Evolutionary conservation across 2,797 vertebrate species (phyloP), one percentile per base, ranked within the genome.

Genomic region (Bovichtus diacanthus): DNA sequence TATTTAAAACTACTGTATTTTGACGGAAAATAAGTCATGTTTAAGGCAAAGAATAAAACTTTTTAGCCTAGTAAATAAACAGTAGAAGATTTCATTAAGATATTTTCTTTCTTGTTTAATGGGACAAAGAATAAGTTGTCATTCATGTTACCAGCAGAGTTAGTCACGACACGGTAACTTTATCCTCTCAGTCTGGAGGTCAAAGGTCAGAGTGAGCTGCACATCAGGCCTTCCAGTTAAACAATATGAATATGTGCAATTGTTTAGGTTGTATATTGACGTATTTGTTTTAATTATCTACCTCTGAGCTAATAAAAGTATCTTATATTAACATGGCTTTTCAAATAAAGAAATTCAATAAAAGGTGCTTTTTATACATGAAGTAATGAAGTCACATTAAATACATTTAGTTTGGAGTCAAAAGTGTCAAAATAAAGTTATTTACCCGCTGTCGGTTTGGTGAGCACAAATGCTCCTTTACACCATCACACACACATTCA

Each of bases 271-370:
- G 19, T 64, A 65, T 25, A 36, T 18, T 54, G 31, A n/a, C 6
- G n/a, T 70, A 70, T 43, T 46, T 29, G 59, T 56, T 75, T 71
- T 27, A 49, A 74, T 59, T 23, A 61, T 63, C 5, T n/a, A 46
- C 47, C n/a, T 43, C 6, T 43, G 44, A 61, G 6, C 4, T 44
- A 83, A 71, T 74, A 80, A 80, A 69, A 78, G 6, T 27, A 7
- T 41, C 2, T 47, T 47, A 18, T 38, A 19, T 44, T 27, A n/a
- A 74, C 7, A 31, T 3, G 19, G 9, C 5, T 54, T 43, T 70
- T 66, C 12, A 19, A 11, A 7, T 65, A n/a, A n/a, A n/a, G 36
- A 13, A 0, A 21, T 39, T 49, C 5, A 34, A 13, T 47, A 44
- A 63, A 64, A 38, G 10, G 8, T 44, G 10, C 51, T 19, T 64